phyloP scores from a whole-genome alignment of 1,140 invertebrate species.

The Hormaphis cornu region DNA sequence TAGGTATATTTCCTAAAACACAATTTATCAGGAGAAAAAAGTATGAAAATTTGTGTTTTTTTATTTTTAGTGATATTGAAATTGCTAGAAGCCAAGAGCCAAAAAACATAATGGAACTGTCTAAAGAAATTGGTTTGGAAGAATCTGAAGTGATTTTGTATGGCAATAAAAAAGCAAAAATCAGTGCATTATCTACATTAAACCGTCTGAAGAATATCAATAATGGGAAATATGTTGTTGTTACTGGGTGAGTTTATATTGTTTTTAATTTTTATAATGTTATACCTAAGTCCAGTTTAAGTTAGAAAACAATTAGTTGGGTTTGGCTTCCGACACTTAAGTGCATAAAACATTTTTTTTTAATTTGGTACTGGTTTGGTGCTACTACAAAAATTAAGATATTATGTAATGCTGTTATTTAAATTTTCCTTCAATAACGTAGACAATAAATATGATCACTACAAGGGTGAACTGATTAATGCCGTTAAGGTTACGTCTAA shows the following conservation, averaged over 20 bases:
- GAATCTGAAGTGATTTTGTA: slow-evolving; percentile 77
- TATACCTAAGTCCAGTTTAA: too few relatives aligned
- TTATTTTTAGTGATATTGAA: slow-evolving; percentile 63
- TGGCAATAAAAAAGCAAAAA: slow-evolving; percentile 91
- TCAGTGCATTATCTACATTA: slow-evolving; percentile 73
- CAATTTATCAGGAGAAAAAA: neutral
- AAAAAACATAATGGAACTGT: slow-evolving; percentile 69
- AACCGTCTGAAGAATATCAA: slow-evolving; percentile 59
- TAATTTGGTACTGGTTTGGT: too few relatives aligned
- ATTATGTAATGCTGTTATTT: too few relatives aligned
- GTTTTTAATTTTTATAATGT: neutral
- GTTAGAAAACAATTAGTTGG: too few relatives aligned
- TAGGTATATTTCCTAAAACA: slow-evolving; percentile 45
- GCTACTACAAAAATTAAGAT: too few relatives aligned
- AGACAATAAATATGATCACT: too few relatives aligned
- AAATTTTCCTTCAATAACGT: too few relatives aligned
- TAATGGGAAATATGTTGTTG: slow-evolving; percentile 88
- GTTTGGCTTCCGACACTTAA: too few relatives aligned
- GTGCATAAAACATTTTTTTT: too few relatives aligned
- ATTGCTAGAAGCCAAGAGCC: slow-evolving; percentile 80
- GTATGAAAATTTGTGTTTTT: neutral
- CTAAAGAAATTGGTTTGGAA: slow-evolving; percentile 75
- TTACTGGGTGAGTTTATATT: slow-evolving; percentile 66
- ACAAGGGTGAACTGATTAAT: too few relatives aligned
- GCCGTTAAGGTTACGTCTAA: too few relatives aligned